Base-by-base conservation (phyloP, 2,113 vertebrate genomes). In the Lasiurus cinereus region DNA sequence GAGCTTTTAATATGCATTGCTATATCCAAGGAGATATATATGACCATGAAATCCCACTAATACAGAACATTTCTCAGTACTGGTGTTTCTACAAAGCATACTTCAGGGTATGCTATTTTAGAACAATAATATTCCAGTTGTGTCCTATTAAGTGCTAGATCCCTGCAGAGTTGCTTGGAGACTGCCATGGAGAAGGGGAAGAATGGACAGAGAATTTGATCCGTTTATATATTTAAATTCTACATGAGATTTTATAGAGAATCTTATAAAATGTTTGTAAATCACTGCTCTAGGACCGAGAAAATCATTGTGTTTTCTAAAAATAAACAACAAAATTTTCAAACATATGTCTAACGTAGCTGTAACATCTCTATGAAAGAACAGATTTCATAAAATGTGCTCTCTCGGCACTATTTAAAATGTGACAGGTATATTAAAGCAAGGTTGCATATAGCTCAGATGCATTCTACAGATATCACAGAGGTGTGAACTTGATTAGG, bases 141-240 rank as follows among this genome's bases (percentile, higher is more conserved):
- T 67, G 31, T 88, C 70, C 27, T 92, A 0, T 62, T 31, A 74
- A 56, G 46, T 33, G 31, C 46, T 48, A 59, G 66, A 33, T 59
- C 39, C 21, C 46, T 56, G 48, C 24, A 80, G 46, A 89, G 64
- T 18, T 54, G 13, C 33, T 84, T 46, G 29, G 29, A 62, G 11
- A 50, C 66, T 46, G 52, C 19, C 31, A 52, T 2, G 12, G 43
- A 27, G n/a, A 39, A 79, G 13, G 0, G 31, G 2, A 56, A 87
- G 77, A 24, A 59, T 59, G 24, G 3, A 76, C 10, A 22, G 18
- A 74, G 39, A n/a, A 31, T 88, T 74, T 82, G 36, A 69, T 74
- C 64, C 18, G 56, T 66, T 85, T 67, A 73, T 22, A 2, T 67
- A 22, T 93, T 93, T 52, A 14, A 89, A 54, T 93, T 89, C 64